These are phyloP conservation scores for Myotis vivesi DNA, from an alignment of 2,797 vertebrate species.

Conservation along the genomic window DNA sequence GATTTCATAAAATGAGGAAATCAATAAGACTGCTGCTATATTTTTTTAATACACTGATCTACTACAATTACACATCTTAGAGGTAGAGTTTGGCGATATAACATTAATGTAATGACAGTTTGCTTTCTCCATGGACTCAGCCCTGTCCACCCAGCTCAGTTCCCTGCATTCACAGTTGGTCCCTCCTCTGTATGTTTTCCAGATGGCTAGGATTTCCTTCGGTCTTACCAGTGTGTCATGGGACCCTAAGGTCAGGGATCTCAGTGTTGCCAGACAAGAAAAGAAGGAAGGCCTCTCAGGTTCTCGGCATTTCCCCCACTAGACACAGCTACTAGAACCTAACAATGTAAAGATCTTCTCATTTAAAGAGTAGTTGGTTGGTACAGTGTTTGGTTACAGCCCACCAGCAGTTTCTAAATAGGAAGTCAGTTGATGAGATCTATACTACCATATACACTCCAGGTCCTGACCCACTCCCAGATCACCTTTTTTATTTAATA, in stretches of 20 bases:
- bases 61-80: neutral
- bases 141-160: neutral
- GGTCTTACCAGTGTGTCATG: neutral
- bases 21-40: neutral
- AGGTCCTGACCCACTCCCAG: neutral
- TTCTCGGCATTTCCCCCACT: neutral
- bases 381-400: neutral
- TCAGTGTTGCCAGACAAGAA: neutral
- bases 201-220: neutral
- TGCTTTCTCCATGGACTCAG: neutral
- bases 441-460: neutral
- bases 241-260: neutral
- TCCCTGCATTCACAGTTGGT: neutral
- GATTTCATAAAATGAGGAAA: constrained; percentile 15
- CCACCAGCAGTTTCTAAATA: neutral
- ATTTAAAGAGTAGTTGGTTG: neutral
- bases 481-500: neutral
- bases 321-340: neutral
- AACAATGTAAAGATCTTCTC: neutral
- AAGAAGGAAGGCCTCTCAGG: neutral
- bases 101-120: too few relatives aligned
- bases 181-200: neutral
- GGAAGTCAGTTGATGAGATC: neutral
- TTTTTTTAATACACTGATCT: neutral
- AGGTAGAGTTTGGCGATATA: neutral